Evolutionary conservation across 2,113 vertebrate genomes (phyloP).

Genomic region (Naja naja): DNA sequence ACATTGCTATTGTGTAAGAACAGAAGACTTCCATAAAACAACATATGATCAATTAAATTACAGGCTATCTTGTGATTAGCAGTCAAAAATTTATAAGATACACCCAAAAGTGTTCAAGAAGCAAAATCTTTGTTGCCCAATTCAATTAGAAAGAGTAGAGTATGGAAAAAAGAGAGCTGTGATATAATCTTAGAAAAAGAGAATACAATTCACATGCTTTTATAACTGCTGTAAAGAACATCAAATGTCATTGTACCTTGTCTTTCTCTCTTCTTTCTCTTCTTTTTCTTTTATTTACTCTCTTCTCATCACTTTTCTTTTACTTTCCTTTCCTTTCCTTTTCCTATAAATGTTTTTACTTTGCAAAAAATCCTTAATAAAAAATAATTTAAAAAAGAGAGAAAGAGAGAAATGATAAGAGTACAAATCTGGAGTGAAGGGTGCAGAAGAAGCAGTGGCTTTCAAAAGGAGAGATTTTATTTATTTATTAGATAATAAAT

Average conservation of each 20-base stretch:
- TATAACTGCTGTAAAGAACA: neutral
- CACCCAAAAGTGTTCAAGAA: too few relatives aligned
- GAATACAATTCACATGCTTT: neutral
- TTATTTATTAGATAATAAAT: neutral
- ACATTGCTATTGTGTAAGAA: too few relatives aligned
- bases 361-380: neutral
- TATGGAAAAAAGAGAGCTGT: neutral
- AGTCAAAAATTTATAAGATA: too few relatives aligned
- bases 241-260: neutral
- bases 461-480: neutral
- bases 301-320: neutral
- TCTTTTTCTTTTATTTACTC: neutral
- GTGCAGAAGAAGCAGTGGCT: neutral
- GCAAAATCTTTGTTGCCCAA: too few relatives aligned
- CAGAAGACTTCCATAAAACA: too few relatives aligned
- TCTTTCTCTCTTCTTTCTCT: neutral
- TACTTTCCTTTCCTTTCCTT: neutral
- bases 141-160: neutral
- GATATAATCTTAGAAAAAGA: neutral
- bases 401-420: neutral
- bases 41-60: too few relatives aligned
- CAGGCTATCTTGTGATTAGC: too few relatives aligned
- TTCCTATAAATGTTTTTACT: neutral
- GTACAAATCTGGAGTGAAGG: neutral
- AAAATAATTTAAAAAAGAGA: neutral